A percentile compares a stretch with the other conserved stretches of the same genome.
phyloP scores from a whole-genome alignment of 2,797 vertebrate species.

The Spinibarbus caldwelli region DNA sequence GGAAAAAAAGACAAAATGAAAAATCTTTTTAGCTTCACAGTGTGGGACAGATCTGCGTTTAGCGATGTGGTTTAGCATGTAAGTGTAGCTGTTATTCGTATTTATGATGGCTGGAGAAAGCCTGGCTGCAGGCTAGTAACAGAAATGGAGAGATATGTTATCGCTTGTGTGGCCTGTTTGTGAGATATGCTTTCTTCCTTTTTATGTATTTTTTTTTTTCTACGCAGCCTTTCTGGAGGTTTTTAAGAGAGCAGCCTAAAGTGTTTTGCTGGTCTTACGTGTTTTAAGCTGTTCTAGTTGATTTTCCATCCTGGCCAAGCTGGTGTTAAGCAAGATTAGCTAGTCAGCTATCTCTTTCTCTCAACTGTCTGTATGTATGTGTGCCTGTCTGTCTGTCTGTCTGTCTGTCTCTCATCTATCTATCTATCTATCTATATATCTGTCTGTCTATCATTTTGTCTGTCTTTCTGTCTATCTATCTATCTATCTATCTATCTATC shows the following conservation, averaged over 20 bases:
- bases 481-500: neutral
- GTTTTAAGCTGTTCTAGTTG: neutral
- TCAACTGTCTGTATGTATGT: neutral
- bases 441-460: neutral
- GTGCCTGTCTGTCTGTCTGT: neutral
- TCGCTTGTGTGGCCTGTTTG: neutral
- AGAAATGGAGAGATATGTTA: slow-evolving; percentile 11
- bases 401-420: neutral
- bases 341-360: neutral
- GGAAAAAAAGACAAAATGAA: neutral
- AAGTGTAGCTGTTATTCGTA: slow-evolving; percentile 4
- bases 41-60: slow-evolving; percentile 16
- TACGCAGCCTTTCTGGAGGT: neutral
- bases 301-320: neutral
- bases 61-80: slow-evolving; percentile 14
- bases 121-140: slow-evolving; percentile 15
- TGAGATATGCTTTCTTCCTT: neutral
- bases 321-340: neutral
- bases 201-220: neutral
- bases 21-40: slow-evolving; percentile 22
- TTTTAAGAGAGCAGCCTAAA: neutral
- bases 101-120: slow-evolving; percentile 19
- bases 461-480: neutral
- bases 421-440: neutral
- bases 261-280: neutral